Base-by-base conservation (phyloP, 1,140 invertebrate species). In the Belonocnema kinseyi region DNA sequence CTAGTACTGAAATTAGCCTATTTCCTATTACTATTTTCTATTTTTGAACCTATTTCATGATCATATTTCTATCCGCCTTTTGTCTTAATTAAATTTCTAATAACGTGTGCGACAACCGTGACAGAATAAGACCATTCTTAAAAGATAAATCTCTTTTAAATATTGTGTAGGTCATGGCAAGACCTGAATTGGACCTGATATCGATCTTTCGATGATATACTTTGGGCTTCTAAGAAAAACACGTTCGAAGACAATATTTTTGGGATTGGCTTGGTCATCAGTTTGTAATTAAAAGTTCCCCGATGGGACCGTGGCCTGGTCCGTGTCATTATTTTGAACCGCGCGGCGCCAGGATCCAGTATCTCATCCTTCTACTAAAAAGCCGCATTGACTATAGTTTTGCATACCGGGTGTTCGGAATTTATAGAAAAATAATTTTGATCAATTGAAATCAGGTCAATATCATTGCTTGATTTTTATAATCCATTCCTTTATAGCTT, bases 201-300 rank as follows among this genome's bases (percentile, higher is more conserved):
- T 66, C 16, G 61, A 66, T 66, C 61, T 40, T 56, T 19, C 14
- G 2, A 26, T 8, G 40, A 66, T 33, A 66, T 66, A 33, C 14
- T 14, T 40, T 73, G 72, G 51, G 75, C 73, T 51, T 72, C 19
- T 79, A 77, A 78, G 76, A 77, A 61, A 83, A 81, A 76, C 81
- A 80, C 80, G 78, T 77, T 82, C 79, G 86, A 88, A 90, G 88
- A 90, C 88, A 90, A 88, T 91, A 91, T 90, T 90, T 90, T 89
- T 83, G 82, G 86, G 85, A 89, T 89, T 86, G 89, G 89, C 88
- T 90, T 88, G 86, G 88, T 91, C 89, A 91, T 90, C 89, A 89
- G 86, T 86, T 90, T 85, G 90, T 91, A 91, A 91, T 91, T 91
- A 91, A 90, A 91, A 91, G 85, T 88, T 89, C 85, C 82, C 85